Conservation (phyloP, 2,797 vertebrate species). For the Phrynocephalus forsythii region DNA sequence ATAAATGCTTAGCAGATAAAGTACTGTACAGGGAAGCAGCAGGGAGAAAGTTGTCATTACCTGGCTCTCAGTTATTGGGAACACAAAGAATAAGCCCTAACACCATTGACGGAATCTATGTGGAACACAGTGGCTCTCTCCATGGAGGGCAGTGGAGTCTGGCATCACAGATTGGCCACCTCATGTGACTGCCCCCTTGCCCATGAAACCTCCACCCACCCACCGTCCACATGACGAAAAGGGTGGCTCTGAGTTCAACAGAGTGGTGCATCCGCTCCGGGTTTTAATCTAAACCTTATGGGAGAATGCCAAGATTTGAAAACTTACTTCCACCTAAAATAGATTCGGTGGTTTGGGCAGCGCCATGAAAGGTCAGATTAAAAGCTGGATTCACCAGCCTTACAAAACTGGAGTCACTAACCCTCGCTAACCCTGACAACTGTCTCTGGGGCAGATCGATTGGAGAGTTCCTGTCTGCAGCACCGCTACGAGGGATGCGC, state of each 20-base stretch:
- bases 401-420: no score
- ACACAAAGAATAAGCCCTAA: not conserved
- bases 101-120: not conserved
- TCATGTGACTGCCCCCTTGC: not conserved
- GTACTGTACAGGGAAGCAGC: not conserved
- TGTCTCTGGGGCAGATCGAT: no score
- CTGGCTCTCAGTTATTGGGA: not conserved
- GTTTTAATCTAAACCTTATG: not conserved
- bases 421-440: no score
- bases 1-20: slow-evolving; percentile 52
- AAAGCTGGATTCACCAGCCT: no score
- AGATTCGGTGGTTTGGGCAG: no score
- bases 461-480: no score
- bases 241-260: not conserved
- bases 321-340: no score
- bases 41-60: slow-evolving; percentile 35
- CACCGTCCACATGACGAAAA: not conserved
- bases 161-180: not conserved
- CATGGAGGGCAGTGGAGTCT: not conserved
- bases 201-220: not conserved
- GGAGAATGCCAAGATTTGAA: no score
- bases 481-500: no score
- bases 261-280: not conserved
- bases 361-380: no score
- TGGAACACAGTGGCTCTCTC: no score